Evolutionary conservation across 2,888 invertebrate species (phyloP).

Genomic region (Zygothrica quintamaculata): DNA sequence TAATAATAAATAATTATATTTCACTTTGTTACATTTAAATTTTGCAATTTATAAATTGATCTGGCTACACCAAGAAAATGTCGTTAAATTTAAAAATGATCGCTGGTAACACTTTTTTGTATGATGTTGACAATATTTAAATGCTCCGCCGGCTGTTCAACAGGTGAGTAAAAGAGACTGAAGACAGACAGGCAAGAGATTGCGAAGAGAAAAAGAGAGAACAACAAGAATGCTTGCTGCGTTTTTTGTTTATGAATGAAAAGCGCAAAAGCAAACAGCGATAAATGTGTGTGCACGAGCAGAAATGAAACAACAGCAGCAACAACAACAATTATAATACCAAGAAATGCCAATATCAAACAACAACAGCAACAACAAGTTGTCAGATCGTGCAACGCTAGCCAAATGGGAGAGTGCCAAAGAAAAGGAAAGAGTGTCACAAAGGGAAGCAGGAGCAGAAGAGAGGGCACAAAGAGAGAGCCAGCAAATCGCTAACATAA

Average conservation of each 20-base stretch:
- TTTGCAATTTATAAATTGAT: too few species aligned
- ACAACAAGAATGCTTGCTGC: conserved; percentile 48
- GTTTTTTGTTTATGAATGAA: conserved; percentile 78
- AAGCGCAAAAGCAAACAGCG: conserved; percentile 65
- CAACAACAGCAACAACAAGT: conserved; percentile 35
- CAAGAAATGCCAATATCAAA: too few species aligned
- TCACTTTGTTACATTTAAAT: too few species aligned
- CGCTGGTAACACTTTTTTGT: conserved; percentile 12
- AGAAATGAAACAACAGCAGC: conserved; percentile 30
- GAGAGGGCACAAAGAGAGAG: conserved; percentile 7
- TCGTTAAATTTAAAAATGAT: conserved; percentile 31
- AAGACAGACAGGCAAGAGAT: neutral
- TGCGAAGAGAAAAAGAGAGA: conserved; percentile 2
- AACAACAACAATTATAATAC: too few species aligned
- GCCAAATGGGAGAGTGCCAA: conserved; percentile 6
- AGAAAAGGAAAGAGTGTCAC: neutral
- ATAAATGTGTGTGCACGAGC: conserved; percentile 63
- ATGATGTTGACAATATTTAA: conserved; percentile 37
- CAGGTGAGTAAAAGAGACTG: conserved; percentile 60
- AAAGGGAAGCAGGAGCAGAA: conserved; percentile 8
- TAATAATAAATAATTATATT: too few species aligned
- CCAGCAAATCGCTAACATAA: neutral
- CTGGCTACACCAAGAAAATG: conserved; percentile 27
- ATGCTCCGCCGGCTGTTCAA: conserved; percentile 45
- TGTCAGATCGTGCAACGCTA: conserved; percentile 32